Conservation (phyloP, 2,797 vertebrate genomes). For the Hirundo rustica region DNA sequence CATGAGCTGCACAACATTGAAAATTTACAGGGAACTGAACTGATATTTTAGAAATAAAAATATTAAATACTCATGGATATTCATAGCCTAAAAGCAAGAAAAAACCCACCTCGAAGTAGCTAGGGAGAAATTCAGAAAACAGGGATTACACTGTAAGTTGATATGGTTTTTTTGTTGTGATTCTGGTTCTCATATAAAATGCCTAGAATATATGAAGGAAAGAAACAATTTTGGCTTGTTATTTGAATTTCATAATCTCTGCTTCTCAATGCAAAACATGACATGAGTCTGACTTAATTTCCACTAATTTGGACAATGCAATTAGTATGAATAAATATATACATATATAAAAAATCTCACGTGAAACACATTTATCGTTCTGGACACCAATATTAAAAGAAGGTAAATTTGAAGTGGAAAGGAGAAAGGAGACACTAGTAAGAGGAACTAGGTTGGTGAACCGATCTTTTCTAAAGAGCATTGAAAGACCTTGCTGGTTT, state of each 20-base stretch:
- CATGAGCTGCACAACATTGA: constrained; percentile 34
- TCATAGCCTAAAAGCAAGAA: not conserved
- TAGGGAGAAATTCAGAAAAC: not conserved
- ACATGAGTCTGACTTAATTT: not conserved
- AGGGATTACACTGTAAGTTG: not conserved
- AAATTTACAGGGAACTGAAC: constrained; percentile 16
- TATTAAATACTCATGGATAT: not conserved
- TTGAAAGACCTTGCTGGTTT: not conserved
- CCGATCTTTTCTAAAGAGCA: not conserved
- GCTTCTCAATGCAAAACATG: not conserved
- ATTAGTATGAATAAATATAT: not conserved
- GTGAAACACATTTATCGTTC: not conserved
- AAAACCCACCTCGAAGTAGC: not conserved
- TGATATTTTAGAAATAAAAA: constrained; percentile 43
- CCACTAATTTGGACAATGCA: not conserved
- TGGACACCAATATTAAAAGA: not conserved
- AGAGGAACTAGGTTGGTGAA: not conserved
- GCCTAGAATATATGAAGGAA: not conserved
- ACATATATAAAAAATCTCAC: not conserved
- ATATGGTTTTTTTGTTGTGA: not conserved
- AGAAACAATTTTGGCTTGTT: not conserved
- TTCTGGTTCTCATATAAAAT: not conserved
- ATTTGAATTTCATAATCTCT: not conserved
- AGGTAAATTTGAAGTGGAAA: not conserved
- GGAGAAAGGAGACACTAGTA: not conserved